Percentiles rank a stretch among this genome's conserved stretches.
Evolutionary conservation across 2,113 vertebrate genomes (phyloP).

Genomic region (Glaucomys volans): DNA sequence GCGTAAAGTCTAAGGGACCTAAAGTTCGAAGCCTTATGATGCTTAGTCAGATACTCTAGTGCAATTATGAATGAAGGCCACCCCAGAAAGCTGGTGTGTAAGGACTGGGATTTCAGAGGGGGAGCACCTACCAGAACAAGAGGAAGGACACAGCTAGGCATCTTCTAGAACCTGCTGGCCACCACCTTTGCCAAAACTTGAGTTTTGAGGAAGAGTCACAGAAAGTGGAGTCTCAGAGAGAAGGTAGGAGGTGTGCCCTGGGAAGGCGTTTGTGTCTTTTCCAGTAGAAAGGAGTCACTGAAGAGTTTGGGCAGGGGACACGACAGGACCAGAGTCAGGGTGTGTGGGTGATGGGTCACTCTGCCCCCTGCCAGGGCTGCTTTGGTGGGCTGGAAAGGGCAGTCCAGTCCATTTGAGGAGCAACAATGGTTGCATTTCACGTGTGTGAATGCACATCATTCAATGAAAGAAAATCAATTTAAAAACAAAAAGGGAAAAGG

Average conservation of each 20-base stretch:
- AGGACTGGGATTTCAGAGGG: fast-evolving
- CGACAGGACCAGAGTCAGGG: neutral
- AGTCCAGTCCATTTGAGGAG: neutral
- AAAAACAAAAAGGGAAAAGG: neutral
- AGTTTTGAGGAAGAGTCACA: neutral
- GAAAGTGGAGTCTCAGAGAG: neutral
- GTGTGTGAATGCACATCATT: neutral
- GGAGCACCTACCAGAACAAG: neutral
- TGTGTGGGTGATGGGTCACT: fast-evolving
- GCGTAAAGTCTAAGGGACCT: neutral
- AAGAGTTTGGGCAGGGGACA: too few relatives aligned
- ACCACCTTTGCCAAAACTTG: neutral
- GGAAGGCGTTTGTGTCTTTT: neutral
- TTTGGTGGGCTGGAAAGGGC: neutral
- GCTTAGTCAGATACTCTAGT: fast-evolving
- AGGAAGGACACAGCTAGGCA: neutral
- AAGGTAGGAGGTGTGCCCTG: neutral
- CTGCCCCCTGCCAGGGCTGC: neutral
- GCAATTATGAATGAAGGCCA: neutral
- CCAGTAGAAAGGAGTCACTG: neutral
- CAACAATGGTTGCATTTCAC: neutral
- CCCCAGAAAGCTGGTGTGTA: neutral
- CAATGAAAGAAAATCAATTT: neutral
- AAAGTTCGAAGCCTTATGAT: too few relatives aligned
- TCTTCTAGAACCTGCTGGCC: neutral